phyloP scores from a whole-genome alignment of 2,888 invertebrate species.

The Synergus umbraculus region DNA sequence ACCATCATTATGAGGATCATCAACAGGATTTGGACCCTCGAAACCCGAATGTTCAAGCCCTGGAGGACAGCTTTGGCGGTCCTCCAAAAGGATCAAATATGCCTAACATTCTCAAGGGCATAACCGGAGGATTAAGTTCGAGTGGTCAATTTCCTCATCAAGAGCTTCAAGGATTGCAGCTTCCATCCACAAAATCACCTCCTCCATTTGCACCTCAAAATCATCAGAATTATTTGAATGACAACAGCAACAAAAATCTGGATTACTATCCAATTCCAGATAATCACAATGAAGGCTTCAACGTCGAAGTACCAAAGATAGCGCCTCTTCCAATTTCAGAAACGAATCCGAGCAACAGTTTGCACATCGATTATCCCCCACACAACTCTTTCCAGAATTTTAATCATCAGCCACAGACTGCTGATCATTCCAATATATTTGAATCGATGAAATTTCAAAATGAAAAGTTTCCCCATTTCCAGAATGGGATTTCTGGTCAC shows the following conservation, averaged over 20 bases:
- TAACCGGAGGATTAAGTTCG: background rate
- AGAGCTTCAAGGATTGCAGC: background rate
- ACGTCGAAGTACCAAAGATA: slow-evolving; percentile 8
- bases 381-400: background rate
- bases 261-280: background rate
- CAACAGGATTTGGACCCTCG: slow-evolving; percentile 48
- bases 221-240: background rate
- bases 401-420: background rate
- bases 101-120: background rate
- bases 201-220: background rate
- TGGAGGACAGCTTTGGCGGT: slow-evolving; percentile 65
- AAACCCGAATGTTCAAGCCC: slow-evolving; percentile 53
- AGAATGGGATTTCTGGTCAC: background rate
- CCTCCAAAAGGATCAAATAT: slow-evolving; percentile 52
- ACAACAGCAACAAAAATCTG: slow-evolving; percentile 20
- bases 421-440: background rate
- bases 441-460: background rate
- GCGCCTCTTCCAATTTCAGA: slow-evolving; percentile 17
- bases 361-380: slow-evolving; percentile 26
- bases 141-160: background rate
- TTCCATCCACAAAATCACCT: slow-evolving; percentile 18
- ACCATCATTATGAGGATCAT: slow-evolving; percentile 30
- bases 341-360: slow-evolving; percentile 24
- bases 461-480: background rate
- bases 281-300: background rate